These are phyloP conservation scores for Hypomesus transpacificus DNA, from an alignment of 2,113 vertebrate genomes.

Conservation along the genomic window DNA sequence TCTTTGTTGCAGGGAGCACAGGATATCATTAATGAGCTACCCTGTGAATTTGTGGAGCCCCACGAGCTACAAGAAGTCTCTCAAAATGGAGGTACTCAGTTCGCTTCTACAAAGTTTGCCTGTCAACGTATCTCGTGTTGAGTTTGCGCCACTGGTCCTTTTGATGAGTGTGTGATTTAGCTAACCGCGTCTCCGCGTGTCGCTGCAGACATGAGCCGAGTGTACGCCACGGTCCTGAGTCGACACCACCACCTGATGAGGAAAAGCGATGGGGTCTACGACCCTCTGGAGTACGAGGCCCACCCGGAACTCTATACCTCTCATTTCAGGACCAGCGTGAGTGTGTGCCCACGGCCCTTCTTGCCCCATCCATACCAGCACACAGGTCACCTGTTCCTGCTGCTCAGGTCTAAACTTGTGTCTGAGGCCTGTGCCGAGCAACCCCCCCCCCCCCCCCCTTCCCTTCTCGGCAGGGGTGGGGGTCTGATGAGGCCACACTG, in stretches of 20 bases:
- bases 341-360: slow-evolving; percentile 40
- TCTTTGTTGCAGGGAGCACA: slow-evolving; percentile 84
- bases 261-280: slow-evolving; percentile 85
- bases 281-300: slow-evolving; percentile 88
- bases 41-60: slow-evolving; percentile 93
- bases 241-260: slow-evolving; percentile 93
- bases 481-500: not conserved
- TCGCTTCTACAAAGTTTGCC: not conserved
- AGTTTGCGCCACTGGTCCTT: not conserved
- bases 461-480: not conserved
- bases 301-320: slow-evolving; percentile 90
- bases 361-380: not conserved
- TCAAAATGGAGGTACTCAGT: slow-evolving; percentile 79
- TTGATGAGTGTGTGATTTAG: not conserved
- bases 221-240: slow-evolving; percentile 93
- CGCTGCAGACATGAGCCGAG: slow-evolving; percentile 84
- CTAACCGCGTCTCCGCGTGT: not conserved
- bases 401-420: not conserved
- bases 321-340: slow-evolving; percentile 87
- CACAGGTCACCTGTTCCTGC: not conserved
- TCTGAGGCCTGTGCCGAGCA: not conserved
- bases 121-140: not conserved
- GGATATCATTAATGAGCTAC: slow-evolving; percentile 90
- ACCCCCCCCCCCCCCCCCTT: not conserved
- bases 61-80: slow-evolving; percentile 90